phyloP scores from a whole-genome alignment of 2,797 vertebrate species.

The Sebastes kiyomatsui region DNA sequence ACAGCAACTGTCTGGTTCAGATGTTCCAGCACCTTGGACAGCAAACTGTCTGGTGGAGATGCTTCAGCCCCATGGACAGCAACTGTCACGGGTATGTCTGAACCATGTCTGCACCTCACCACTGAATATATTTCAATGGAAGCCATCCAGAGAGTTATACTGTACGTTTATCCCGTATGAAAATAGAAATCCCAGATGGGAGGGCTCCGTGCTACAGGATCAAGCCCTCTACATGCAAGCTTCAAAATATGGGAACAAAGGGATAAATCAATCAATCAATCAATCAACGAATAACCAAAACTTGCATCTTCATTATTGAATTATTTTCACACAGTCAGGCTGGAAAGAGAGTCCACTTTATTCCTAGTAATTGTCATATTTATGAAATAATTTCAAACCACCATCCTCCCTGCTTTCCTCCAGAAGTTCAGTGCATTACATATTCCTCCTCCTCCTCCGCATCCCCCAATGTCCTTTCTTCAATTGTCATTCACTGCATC shows the following conservation, averaged over 20 bases:
- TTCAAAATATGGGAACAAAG: background rate
- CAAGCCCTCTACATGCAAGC: background rate
- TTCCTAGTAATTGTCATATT: background rate
- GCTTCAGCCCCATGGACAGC: constrained; percentile 3
- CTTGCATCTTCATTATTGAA: background rate
- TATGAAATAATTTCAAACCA: constrained; percentile 15
- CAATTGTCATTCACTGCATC: constrained; percentile 44
- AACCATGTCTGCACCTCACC: background rate
- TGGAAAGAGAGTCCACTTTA: background rate
- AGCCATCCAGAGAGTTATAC: background rate
- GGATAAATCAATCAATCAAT: background rate
- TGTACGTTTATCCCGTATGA: background rate
- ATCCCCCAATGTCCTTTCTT: constrained; percentile 34
- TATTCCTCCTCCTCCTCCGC: constrained; percentile 27
- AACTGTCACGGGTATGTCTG: background rate
- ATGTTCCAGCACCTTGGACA: background rate
- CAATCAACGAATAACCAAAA: background rate
- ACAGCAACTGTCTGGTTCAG: background rate
- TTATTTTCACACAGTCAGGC: background rate
- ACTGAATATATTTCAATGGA: background rate
- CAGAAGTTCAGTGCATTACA: constrained; percentile 25
- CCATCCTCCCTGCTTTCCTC: constrained; percentile 4
- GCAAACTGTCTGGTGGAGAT: background rate
- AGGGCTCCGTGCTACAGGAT: background rate
- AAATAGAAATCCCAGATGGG: background rate